Evolutionary conservation across 2,888 invertebrate genomes (phyloP), one percentile per base, ranked within the genome.

Genomic region (Drosophila greeni): DNA sequence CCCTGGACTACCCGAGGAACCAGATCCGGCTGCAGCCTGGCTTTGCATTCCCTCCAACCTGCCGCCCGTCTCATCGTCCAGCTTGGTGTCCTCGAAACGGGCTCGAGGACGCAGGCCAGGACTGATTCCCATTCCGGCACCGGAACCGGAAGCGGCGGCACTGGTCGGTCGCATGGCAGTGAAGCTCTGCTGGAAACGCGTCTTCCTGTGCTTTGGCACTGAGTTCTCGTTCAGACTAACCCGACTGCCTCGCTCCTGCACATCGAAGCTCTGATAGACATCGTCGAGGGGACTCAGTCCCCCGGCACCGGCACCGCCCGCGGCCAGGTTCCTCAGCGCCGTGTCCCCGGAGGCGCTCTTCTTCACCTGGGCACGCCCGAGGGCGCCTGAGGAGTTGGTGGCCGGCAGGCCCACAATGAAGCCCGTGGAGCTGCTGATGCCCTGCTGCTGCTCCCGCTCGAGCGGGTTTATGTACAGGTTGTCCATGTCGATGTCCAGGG

Each of bases 391-490:
- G 24, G 82, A 72, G 5, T 76, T 67, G 5, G 84, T 76, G 39
- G 77, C 65, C 9, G 86, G 86, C 56, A 86, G 64, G 20, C 86
- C 82, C 18, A 87, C 86, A 60, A 86, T 81, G 48, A 84, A 87
- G 43, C 86, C 86, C 5, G 86, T 86, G 14, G 83, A 82, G 55
- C 74, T 76, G 47, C 84, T 79, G 16, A 76, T 76, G 16, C 48
- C 61, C 36, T 67, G 62, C 20, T 39, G 67, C 18, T 73, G 69
- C 61, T 88, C 88, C 90, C 94, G 93, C 86, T 94, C 94, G 90
- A 96, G 89, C 64, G 96, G 95, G 90, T 95, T 96, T 88, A 96
- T 94, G 90, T 96, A 96, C 87, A 96, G 91, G 91, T 95, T 95
- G 89, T 95, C 95, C 89, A 93, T 92, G 89, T 93, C 93, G 52